Conservation (phyloP, 1,140 invertebrate species). For the Trissolcus basalis region DNA sequence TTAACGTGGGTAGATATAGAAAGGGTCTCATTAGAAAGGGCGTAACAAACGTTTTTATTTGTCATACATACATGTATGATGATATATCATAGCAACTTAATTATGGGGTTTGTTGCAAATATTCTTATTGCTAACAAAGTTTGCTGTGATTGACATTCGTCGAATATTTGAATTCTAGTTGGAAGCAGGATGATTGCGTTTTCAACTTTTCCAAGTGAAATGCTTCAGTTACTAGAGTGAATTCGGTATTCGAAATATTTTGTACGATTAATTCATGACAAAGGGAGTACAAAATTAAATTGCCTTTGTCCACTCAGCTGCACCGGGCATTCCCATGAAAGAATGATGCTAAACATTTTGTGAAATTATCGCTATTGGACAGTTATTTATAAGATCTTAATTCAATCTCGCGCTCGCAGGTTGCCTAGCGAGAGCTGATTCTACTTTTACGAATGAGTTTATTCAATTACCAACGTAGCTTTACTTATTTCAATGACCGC, state of each 20-base stretch:
- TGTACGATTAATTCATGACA: slow-evolving; percentile 56
- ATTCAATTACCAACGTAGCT: slow-evolving; percentile 20
- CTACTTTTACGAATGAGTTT: slow-evolving; percentile 10
- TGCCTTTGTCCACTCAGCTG: slow-evolving; percentile 51
- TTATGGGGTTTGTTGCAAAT: slow-evolving; percentile 5
- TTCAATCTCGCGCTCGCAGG: slow-evolving; percentile 8
- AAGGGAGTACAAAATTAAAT: slow-evolving; percentile 52
- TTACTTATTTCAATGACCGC: slow-evolving; percentile 6
- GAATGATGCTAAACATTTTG: slow-evolving; percentile 49
- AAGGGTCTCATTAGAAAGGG: slow-evolving; percentile 1
- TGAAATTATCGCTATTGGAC: slow-evolving; percentile 30
- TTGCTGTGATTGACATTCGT: slow-evolving; percentile 49
- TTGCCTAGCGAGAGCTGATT: background rate
- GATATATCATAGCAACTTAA: slow-evolving; percentile 20
- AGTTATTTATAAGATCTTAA: slow-evolving; percentile 42
- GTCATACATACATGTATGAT: too few relatives aligned
- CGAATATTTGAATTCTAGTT: slow-evolving; percentile 45
- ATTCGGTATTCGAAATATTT: slow-evolving; percentile 56
- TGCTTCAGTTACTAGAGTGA: slow-evolving; percentile 48
- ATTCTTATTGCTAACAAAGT: slow-evolving; percentile 28
- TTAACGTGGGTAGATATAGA: too few relatives aligned
- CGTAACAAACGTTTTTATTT: too few relatives aligned
- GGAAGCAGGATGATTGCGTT: slow-evolving; percentile 37
- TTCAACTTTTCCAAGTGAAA: slow-evolving; percentile 49
- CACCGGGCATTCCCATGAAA: slow-evolving; percentile 36